Percentiles rank a stretch among this genome's conserved stretches.
phyloP scores from a whole-genome alignment of 2,113 vertebrate species.

The Salvator merianae region DNA sequence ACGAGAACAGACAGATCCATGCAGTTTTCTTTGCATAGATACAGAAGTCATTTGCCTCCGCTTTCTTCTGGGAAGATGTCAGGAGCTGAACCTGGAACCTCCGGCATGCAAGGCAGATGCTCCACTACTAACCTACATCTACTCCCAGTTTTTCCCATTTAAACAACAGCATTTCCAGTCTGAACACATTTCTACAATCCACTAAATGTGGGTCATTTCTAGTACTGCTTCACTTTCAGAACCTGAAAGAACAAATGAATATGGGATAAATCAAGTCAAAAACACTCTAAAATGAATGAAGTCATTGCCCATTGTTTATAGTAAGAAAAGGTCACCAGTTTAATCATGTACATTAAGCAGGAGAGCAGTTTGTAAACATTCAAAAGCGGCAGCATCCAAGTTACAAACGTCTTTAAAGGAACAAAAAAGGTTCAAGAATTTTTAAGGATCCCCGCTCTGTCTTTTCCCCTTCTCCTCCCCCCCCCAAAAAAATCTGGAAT shows the following conservation, averaged over 20 bases:
- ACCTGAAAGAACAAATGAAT: not conserved
- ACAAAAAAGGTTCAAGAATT: conserved; percentile 69
- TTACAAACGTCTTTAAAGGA: conserved; percentile 81
- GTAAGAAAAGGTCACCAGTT: conserved; percentile 80
- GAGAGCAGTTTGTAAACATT: conserved; percentile 86
- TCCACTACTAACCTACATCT: too few species aligned
- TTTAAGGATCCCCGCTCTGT: conserved; percentile 71
- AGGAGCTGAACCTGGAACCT: too few species aligned
- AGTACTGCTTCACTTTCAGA: not conserved
- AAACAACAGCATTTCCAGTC: not conserved
- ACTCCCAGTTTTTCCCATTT: too few species aligned
- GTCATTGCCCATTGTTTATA: conserved; percentile 73
- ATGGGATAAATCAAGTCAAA: not conserved
- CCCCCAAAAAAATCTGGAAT: conserved; percentile 63
- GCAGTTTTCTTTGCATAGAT: too few species aligned
- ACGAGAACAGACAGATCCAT: too few species aligned
- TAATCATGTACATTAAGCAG: conserved; percentile 83
- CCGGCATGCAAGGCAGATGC: too few species aligned
- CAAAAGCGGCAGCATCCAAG: conserved; percentile 83
- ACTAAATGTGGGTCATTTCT: not conserved
- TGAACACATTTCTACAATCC: not conserved
- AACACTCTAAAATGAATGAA: conserved; percentile 68
- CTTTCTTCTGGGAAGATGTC: too few species aligned
- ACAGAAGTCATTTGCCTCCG: not conserved
- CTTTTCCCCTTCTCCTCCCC: conserved; percentile 52